These are phyloP conservation scores for Polymixis flavicincta DNA, from an alignment of 2,888 invertebrate genomes.

Conservation along the genomic window DNA sequence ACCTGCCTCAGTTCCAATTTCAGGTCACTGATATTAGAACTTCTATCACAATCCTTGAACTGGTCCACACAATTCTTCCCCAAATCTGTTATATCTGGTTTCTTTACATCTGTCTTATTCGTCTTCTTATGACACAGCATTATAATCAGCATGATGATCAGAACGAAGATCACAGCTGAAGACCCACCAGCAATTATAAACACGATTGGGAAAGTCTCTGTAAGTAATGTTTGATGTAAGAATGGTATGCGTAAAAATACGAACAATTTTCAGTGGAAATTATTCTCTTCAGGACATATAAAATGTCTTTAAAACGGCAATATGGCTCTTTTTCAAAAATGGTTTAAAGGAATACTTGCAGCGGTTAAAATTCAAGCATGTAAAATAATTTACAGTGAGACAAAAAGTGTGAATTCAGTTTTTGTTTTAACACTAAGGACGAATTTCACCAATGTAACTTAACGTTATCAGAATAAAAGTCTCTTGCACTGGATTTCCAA, in stretches of 20 bases:
- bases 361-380: slow-evolving; percentile 1
- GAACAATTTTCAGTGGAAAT: neutral
- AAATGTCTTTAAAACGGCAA: slow-evolving; percentile 13
- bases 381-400: neutral
- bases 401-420: neutral
- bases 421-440: neutral
- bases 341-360: neutral
- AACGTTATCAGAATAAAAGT: too few relatives aligned
- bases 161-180: slow-evolving; percentile 94
- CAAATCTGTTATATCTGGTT: slow-evolving; percentile 89
- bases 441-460: too few relatives aligned
- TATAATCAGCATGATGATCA: slow-evolving; percentile 95
- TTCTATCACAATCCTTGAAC: slow-evolving; percentile 95
- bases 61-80: slow-evolving; percentile 81
- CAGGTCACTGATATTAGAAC: slow-evolving; percentile 97
- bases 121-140: slow-evolving; percentile 93
- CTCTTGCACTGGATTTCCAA: too few relatives aligned
- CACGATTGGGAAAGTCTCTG: slow-evolving; percentile 94
- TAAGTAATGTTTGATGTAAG: slow-evolving; percentile 65
- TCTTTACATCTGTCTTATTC: slow-evolving; percentile 89
- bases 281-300: neutral
- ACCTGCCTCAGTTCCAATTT: slow-evolving; percentile 96
- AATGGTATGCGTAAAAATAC: neutral
- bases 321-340: neutral
- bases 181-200: slow-evolving; percentile 94